phyloP scores from a whole-genome alignment of 1,140 invertebrate genomes.

The Oreohelix idahoensis region DNA sequence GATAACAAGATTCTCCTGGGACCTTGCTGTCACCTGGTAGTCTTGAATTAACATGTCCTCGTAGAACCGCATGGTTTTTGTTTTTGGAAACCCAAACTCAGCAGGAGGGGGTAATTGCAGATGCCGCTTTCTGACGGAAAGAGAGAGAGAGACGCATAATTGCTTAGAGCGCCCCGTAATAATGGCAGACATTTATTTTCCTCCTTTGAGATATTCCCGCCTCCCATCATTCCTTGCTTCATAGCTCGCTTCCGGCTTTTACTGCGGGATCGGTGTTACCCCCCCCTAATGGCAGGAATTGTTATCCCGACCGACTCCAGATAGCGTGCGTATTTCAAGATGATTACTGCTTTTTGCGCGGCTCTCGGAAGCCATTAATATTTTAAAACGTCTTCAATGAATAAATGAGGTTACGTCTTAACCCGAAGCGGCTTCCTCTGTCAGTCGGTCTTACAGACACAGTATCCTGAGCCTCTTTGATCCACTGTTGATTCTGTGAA shows the following conservation, averaged over 20 bases:
- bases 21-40: too few relatives aligned
- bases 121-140: not conserved
- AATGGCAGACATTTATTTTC: slow-evolving; percentile 6
- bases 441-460: too few relatives aligned
- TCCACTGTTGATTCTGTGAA: too few relatives aligned
- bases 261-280: not conserved
- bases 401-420: not conserved
- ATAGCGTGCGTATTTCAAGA: not conserved
- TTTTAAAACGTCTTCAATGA: not conserved
- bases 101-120: not conserved
- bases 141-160: not conserved
- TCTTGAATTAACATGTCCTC: too few relatives aligned
- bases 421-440: too few relatives aligned
- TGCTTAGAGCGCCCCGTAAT: not conserved
- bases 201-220: slow-evolving; percentile 1
- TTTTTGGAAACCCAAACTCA: not conserved
- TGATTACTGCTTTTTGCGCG: slow-evolving; percentile 1
- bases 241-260: slow-evolving; percentile 21
- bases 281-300: slow-evolving; percentile 7
- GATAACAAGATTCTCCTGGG: too few relatives aligned
- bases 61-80: too few relatives aligned
- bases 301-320: not conserved
- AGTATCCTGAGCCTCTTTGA: too few relatives aligned
- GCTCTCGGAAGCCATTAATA: not conserved
- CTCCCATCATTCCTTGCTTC: not conserved